A percentile compares a stretch with the other conserved stretches of the same genome.
These are phyloP conservation scores for Megaceryle maxima DNA, from an alignment of 2,113 vertebrate genomes.

Conservation along the genomic window DNA sequence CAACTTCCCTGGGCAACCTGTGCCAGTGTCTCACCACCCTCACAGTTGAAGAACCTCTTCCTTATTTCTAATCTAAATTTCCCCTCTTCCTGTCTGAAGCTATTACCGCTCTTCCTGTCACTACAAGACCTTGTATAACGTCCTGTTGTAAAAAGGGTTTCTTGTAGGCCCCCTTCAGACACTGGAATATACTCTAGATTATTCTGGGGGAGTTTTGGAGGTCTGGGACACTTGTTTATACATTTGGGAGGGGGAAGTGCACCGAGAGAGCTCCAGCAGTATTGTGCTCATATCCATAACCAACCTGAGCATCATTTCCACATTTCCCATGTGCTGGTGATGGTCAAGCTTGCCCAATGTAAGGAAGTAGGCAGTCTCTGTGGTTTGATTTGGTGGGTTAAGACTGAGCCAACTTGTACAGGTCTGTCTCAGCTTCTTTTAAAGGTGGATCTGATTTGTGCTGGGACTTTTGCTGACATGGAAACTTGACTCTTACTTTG, in stretches of 20 bases:
- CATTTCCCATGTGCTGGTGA: rapidly evolving
- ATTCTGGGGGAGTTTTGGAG: not conserved
- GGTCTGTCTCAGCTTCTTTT: not conserved
- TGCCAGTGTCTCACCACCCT: too few species aligned
- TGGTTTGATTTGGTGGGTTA: not conserved
- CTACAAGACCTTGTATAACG: too few species aligned
- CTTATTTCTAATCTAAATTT: too few species aligned
- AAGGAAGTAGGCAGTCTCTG: too few species aligned
- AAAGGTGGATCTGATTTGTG: not conserved
- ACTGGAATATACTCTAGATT: not conserved
- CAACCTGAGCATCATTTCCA: not conserved
- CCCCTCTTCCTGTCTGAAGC: too few species aligned
- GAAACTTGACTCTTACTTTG: not conserved
- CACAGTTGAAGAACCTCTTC: too few species aligned
- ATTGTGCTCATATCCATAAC: not conserved
- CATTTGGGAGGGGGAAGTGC: not conserved
- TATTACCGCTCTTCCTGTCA: too few species aligned
- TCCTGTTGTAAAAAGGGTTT: too few species aligned
- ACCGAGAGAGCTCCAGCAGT: not conserved
- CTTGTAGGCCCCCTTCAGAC: too few species aligned
- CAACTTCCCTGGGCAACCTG: too few species aligned
- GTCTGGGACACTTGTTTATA: not conserved
- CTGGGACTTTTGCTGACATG: not conserved
- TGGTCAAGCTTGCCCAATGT: not conserved
- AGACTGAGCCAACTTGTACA: rapidly evolving